These are phyloP conservation scores for Arge pagana DNA, from an alignment of 2,888 invertebrate species.

Conservation along the genomic window DNA sequence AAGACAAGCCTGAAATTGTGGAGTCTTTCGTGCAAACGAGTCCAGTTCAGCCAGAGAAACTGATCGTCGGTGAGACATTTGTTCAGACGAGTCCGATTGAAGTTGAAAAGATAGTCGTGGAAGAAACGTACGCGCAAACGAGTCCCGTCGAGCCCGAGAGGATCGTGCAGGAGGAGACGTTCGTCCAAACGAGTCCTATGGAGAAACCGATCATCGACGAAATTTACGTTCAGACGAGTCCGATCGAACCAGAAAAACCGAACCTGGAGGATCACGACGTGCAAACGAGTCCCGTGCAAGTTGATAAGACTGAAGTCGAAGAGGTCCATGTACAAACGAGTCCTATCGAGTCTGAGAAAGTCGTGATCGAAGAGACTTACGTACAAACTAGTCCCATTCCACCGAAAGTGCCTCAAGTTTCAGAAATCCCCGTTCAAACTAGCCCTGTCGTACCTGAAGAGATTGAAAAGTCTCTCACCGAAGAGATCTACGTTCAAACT, in stretches of 20 bases:
- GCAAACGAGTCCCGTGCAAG: slow-evolving; percentile 57
- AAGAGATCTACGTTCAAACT: slow-evolving; percentile 48
- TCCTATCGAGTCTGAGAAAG: slow-evolving; percentile 10
- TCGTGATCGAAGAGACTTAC: slow-evolving; percentile 5
- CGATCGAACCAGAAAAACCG: slow-evolving; percentile 40
- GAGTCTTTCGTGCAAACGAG: slow-evolving; percentile 26
- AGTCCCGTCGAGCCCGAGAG: slow-evolving; percentile 25
- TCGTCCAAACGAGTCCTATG: slow-evolving; percentile 54
- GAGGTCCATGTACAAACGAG: slow-evolving; percentile 58
- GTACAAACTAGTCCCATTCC: slow-evolving; percentile 25
- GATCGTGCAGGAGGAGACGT: slow-evolving; percentile 50
- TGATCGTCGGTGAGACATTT: slow-evolving; percentile 54
- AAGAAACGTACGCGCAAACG: slow-evolving; percentile 22
- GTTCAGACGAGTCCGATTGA: slow-evolving; percentile 51
- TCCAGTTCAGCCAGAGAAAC: slow-evolving; percentile 30
- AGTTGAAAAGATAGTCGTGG: slow-evolving; percentile 21
- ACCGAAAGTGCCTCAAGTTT: slow-evolving; percentile 51
- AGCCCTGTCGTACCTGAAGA: slow-evolving; percentile 49
- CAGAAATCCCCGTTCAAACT: slow-evolving; percentile 60
- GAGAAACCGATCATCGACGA: slow-evolving; percentile 1
- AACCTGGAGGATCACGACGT: slow-evolving; percentile 51
- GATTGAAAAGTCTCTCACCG: slow-evolving; percentile 58
- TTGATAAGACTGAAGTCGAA: slow-evolving; percentile 48
- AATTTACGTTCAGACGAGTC: slow-evolving; percentile 47
- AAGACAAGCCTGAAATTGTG: slow-evolving; percentile 57